A percentile compares a stretch with the other conserved stretches of the same genome.
These are phyloP conservation scores for Edolisoma coerulescens DNA, from an alignment of 2,113 vertebrate genomes.

Conservation along the genomic window DNA sequence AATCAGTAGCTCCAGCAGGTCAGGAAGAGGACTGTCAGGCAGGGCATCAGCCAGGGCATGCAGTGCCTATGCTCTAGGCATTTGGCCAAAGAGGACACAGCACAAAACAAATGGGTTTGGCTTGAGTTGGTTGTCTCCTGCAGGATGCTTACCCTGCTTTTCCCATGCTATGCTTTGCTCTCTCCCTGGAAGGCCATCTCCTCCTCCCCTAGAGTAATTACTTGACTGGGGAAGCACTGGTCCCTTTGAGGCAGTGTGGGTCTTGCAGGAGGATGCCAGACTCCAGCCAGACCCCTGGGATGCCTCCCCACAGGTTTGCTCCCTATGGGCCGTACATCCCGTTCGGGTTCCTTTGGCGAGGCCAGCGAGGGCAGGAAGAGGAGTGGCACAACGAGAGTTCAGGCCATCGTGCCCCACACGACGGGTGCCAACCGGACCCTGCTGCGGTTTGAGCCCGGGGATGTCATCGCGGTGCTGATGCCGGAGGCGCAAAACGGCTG, in stretches of 20 bases:
- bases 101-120: neutral
- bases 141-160: neutral
- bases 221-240: neutral
- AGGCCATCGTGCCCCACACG: constrained; percentile 82
- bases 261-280: neutral
- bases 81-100: neutral
- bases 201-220: neutral
- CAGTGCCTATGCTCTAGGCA: neutral
- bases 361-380: constrained; percentile 51
- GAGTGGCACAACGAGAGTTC: constrained; percentile 53
- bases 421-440: constrained; percentile 77
- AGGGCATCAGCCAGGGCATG: neutral
- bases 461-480: constrained; percentile 76
- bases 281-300: neutral
- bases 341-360: constrained; percentile 87
- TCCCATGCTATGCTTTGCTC: neutral
- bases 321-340: constrained; percentile 59
- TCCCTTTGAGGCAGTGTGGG: neutral
- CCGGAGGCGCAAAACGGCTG: constrained; percentile 85
- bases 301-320: constrained; percentile 57
- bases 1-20: neutral
- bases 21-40: neutral
- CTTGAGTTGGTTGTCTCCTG: neutral
- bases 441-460: constrained; percentile 80
- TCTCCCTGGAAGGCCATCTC: neutral